A percentile compares a stretch with the other conserved stretches of the same genome.
These are phyloP conservation scores for Pangasius mekongensis DNA, from an alignment of 2,797 vertebrate species.

Conservation along the genomic window DNA sequence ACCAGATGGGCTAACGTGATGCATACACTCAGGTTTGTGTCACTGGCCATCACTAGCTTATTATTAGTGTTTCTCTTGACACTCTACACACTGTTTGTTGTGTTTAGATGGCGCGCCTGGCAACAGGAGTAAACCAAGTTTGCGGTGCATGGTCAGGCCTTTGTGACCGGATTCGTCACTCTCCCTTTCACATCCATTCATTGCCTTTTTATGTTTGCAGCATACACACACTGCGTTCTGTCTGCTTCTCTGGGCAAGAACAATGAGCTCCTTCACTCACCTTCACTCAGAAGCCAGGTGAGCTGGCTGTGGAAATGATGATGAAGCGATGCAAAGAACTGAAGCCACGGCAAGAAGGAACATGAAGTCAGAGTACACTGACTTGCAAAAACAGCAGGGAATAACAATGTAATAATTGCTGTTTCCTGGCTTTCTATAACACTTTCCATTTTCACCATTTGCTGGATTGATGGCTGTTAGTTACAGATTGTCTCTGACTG, in stretches of 20 bases:
- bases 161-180: slow-evolving; percentile 39
- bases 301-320: slow-evolving; percentile 56
- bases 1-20: not conserved
- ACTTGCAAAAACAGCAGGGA: slow-evolving; percentile 18
- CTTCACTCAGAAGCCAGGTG: slow-evolving; percentile 69
- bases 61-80: slow-evolving; percentile 26
- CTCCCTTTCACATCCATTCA: slow-evolving; percentile 25
- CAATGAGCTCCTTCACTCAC: slow-evolving; percentile 72
- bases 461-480: not conserved
- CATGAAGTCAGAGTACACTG: slow-evolving; percentile 22
- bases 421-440: slow-evolving; percentile 16
- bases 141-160: not conserved
- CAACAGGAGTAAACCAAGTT: slow-evolving; percentile 26
- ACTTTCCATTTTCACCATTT: slow-evolving; percentile 24
- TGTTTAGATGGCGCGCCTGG: slow-evolving; percentile 56
- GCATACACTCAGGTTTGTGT: not conserved
- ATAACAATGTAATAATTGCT: slow-evolving; percentile 23
- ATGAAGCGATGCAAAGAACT: slow-evolving; percentile 2
- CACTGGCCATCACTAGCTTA: slow-evolving; percentile 5
- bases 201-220: slow-evolving; percentile 16
- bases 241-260: slow-evolving; percentile 58
- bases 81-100: slow-evolving; percentile 63
- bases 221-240: slow-evolving; percentile 44
- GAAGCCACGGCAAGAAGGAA: slow-evolving; percentile 21
- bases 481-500: not conserved